Percentiles rank a stretch among this genome's conserved stretches.
These are phyloP conservation scores for Daubentonia madagascariensis DNA, from an alignment of 2,113 vertebrate genomes.

Conservation along the genomic window DNA sequence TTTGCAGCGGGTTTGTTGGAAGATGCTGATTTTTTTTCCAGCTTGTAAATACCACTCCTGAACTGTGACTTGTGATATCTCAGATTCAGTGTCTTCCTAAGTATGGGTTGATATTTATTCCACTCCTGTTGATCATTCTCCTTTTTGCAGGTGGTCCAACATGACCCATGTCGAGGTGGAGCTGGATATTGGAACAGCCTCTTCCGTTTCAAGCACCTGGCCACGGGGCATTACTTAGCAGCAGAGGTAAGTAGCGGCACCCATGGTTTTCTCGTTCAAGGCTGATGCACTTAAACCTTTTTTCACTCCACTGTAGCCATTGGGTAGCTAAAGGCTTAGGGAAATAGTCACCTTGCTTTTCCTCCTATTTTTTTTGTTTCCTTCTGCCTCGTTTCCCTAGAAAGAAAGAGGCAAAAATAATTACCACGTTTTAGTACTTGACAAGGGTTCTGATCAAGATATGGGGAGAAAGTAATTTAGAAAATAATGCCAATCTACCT, in stretches of 20 bases:
- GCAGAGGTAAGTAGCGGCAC: constrained; percentile 89
- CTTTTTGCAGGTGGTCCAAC: constrained; percentile 89
- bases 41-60: not conserved
- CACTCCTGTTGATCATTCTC: not conserved
- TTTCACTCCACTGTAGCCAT: not conserved
- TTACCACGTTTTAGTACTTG: not conserved
- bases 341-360: not conserved
- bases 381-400: not conserved
- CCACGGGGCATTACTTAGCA: constrained; percentile 96
- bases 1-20: not conserved
- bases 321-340: not conserved
- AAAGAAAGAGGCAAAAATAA: not conserved
- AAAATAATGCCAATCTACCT: not conserved
- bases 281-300: not conserved
- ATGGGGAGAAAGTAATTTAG: not conserved
- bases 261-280: not conserved
- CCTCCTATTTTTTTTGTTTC: not conserved
- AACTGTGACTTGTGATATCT: not conserved
- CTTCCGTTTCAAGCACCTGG: constrained; percentile 98
- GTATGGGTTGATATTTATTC: not conserved
- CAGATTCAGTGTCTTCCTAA: accelerated
- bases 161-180: constrained; percentile 96
- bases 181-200: constrained; percentile 99
- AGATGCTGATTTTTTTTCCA: not conserved
- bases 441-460: not conserved